Conservation (phyloP, 2,113 vertebrate species). For the Lampris megalopsis region DNA sequence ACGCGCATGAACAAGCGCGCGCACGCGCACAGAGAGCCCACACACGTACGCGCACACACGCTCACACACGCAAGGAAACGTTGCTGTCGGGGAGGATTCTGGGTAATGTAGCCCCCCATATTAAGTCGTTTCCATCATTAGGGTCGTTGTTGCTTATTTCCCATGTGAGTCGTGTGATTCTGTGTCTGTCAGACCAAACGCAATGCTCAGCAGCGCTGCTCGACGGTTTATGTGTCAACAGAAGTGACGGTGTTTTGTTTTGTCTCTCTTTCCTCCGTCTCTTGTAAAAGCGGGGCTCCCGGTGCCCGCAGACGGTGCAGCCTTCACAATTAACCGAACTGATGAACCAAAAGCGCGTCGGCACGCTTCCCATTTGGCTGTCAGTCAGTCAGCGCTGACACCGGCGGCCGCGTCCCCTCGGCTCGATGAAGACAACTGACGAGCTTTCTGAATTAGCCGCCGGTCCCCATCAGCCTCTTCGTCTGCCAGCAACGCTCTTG, state of each 20-base stretch:
- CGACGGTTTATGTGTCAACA: slow-evolving; percentile 61
- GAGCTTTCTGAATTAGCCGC: too few species aligned
- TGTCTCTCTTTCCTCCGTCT: slow-evolving; percentile 58
- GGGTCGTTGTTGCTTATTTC: slow-evolving; percentile 76
- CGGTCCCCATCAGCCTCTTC: too few species aligned
- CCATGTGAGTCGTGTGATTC: slow-evolving; percentile 74
- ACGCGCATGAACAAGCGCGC: slow-evolving; percentile 42
- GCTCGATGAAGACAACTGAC: too few species aligned
- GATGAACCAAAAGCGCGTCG: too few species aligned
- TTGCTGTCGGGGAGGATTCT: slow-evolving; percentile 71
- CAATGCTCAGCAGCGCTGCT: slow-evolving; percentile 62
- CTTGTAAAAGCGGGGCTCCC: slow-evolving; percentile 26
- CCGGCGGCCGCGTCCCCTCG: too few species aligned
- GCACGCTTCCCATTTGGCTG: too few species aligned
- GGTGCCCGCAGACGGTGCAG: too few species aligned
- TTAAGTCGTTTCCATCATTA: slow-evolving; percentile 80
- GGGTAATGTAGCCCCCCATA: slow-evolving; percentile 67
- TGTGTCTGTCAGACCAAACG: slow-evolving; percentile 69
- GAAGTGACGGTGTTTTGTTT: slow-evolving; percentile 65
- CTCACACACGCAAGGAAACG: slow-evolving; percentile 54
- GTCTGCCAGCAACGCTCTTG: too few species aligned
- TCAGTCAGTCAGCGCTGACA: too few species aligned
- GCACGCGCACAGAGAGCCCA: too few species aligned
- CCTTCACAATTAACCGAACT: too few species aligned
- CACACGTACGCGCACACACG: too few species aligned